Evolutionary conservation across 2,888 invertebrate species (phyloP), one percentile per base, ranked within the genome.

Genomic region (Herminia tarsipennalis): DNA sequence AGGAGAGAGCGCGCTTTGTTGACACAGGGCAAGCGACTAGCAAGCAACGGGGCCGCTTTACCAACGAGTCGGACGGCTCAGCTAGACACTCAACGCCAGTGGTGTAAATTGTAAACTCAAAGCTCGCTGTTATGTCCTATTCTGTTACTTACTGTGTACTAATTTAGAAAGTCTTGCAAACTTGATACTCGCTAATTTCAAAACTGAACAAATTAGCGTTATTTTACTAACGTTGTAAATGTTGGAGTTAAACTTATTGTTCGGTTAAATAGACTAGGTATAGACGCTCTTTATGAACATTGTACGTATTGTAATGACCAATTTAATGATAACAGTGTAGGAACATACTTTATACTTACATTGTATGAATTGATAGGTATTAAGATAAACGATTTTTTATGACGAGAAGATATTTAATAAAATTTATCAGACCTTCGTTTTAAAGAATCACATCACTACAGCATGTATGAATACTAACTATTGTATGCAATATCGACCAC

Each of bases 1-100:
- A 80, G 78, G 83, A 83, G 84, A 83, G 82, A 81, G 83, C 80
- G 78, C 73, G 53, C 78, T 81, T 84, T 89, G 88, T 89, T 88
- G 87, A 87, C 83, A 84, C 81, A 75, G 72, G 70, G 70, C 79
- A 70, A 81, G 81, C 81, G 75, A 61, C 63, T 63, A 55, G 60
- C 66, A 45, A 46, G 56, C 60, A 52, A 63, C 54, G 61, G 56
- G 30, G 33, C 55, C 43, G 42, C 60, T 70, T 58, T 62, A 56
- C 65, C 12, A 28, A 33, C 46, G 24, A 36, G 30, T 21, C 34
- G 20, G 29, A 8, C 28, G 27, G 37, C 42, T 46, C 52, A 30
- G 55, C 52, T 55, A 55, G 40, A 56, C 43, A 48, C 50, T 56
- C 46, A 35, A 49, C 48, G 39, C 41, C 35, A 16, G 28, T 27